phyloP scores from a whole-genome alignment of 2,797 vertebrate genomes.

The Pachyuromys duprasi region DNA sequence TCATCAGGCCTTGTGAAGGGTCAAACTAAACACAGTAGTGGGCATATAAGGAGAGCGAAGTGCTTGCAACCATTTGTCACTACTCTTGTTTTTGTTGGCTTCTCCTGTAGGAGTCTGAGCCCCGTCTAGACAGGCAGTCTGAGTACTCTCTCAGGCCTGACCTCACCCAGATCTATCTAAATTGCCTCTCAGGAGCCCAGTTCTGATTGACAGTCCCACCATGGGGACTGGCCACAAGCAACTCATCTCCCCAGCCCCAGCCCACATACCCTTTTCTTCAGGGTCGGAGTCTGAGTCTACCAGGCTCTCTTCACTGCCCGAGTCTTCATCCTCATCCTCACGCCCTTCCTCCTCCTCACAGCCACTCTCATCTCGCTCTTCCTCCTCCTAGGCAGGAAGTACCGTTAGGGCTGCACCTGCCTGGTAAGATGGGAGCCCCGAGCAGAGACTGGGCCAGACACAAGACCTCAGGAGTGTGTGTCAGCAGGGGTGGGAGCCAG shows the following conservation, averaged over 20 bases:
- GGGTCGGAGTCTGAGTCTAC: slow-evolving; percentile 96
- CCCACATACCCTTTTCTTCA: slow-evolving; percentile 94
- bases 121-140: not conserved
- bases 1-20: rapidly evolving
- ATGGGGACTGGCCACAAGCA: rapidly evolving
- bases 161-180: not conserved
- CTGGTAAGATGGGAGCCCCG: not conserved
- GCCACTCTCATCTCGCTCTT: slow-evolving; percentile 93
- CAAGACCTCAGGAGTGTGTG: not conserved
- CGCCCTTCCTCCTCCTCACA: slow-evolving; percentile 94
- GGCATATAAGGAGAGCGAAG: rapidly evolving
- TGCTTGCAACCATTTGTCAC: not conserved
- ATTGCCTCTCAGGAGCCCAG: not conserved
- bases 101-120: rapidly evolving
- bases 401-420: not conserved
- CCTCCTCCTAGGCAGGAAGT: slow-evolving; percentile 90
- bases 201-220: not conserved
- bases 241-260: rapidly evolving
- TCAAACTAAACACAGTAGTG: rapidly evolving
- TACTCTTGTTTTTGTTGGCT: not conserved
- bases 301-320: slow-evolving; percentile 96
- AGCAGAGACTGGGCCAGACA: not conserved
- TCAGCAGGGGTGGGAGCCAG: not conserved
- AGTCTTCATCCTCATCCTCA: slow-evolving; percentile 94
- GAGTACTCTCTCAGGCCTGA: not conserved